phyloP scores from a whole-genome alignment of 2,113 vertebrate genomes.

The Pterocles gutturalis region DNA sequence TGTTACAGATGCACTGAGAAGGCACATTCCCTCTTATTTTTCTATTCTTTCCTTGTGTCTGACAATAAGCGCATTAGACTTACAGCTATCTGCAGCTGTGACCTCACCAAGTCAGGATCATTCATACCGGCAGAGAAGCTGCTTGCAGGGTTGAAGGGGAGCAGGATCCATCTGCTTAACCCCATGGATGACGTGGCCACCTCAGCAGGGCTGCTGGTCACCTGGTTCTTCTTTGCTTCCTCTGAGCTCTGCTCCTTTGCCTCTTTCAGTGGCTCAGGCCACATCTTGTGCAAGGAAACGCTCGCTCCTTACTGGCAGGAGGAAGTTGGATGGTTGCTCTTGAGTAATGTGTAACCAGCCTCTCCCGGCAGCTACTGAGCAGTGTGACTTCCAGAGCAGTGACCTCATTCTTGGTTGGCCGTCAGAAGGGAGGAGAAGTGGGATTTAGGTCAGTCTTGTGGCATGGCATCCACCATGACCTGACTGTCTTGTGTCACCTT shows the following conservation, averaged over 20 bases:
- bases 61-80: not conserved
- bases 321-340: conserved; percentile 34
- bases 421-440: conserved; percentile 50
- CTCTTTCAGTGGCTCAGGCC: not conserved
- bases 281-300: conserved; percentile 37
- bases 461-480: not conserved
- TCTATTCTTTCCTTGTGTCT: not conserved
- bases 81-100: not conserved
- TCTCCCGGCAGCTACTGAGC: not conserved
- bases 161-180: not conserved
- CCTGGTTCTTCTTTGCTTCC: not conserved
- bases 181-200: not conserved
- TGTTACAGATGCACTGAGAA: not conserved
- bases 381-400: conserved; percentile 2
- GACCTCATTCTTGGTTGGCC: conserved; percentile 55
- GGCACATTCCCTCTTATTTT: not conserved
- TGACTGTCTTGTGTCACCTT: not conserved
- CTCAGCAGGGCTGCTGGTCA: not conserved
- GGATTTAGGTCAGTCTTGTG: conserved; percentile 36
- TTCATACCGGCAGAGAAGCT: not conserved
- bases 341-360: conserved; percentile 65
- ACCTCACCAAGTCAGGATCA: not conserved
- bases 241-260: conserved; percentile 32
- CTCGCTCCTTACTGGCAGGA: not conserved
- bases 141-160: not conserved